Base-by-base conservation (phyloP, 2,113 vertebrate genomes). In the Gymnarchus niloticus region DNA sequence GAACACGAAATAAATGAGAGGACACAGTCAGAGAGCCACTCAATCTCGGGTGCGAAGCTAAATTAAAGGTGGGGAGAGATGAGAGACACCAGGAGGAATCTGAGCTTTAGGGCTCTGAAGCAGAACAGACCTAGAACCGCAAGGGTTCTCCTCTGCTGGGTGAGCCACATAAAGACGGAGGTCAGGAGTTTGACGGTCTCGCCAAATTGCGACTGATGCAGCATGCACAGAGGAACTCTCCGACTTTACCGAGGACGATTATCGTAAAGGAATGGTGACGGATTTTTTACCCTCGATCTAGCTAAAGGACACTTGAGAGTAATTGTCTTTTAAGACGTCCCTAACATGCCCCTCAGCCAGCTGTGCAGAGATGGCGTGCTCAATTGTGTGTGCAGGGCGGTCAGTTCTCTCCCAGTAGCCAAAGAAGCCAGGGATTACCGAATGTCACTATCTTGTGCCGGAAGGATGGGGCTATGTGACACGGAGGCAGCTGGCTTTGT, bases 271-370 rank as follows among this genome's bases (percentile, higher is more conserved):
- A 48, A 44, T 28, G 6, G n/a, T 37, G 19, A 33, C 52, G 3
- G 21, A 28, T 65, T 54, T n/a, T 14, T 33, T 23, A 3, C 10
- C 84, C 51, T 51, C 81, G 82, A 49, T 82, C 33, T 51, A 52
- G 49, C 23, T 37, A 49, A 41, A 65, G 48, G 33, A 33, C 48
- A 46, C 48, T 52, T 25, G 44, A 52, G 59, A 46, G 6, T 87
- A 81, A 85, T 37, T 73, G 83, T 61, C n/a, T 57, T 76, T n/a
- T 51, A 87, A 65, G 73, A 84, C 25, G 6, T 81, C 10, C 49
- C 49, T 80, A 7, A 37, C 37, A 52, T 56, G 76, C 41, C 49
- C 19, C 23, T 28, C 6, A 52, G 54, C 9, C 1, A 54, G 56
- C 25, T 7, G 37, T 37, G 17, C 3, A 51, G 51, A 25, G 19